These are phyloP conservation scores for Diachasma alloeum DNA, from an alignment of 1,140 invertebrate genomes.

Conservation along the genomic window DNA sequence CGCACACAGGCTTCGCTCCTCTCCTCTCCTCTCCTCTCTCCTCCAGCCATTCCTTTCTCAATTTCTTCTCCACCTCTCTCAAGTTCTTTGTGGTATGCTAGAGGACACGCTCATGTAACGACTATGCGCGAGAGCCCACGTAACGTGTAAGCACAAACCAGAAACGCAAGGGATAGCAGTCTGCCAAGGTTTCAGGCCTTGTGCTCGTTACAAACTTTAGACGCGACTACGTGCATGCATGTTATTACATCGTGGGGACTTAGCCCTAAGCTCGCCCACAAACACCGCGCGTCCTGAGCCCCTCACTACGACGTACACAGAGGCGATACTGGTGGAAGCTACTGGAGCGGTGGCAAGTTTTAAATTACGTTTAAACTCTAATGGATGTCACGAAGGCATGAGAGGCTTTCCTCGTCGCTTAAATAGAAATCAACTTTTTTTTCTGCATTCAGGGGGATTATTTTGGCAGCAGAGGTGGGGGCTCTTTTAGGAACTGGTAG, in stretches of 20 bases:
- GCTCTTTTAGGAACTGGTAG: too few species aligned
- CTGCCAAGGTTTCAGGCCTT: constrained; percentile 16
- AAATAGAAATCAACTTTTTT: constrained; percentile 5
- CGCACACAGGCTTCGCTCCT: not conserved
- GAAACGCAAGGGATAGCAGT: constrained; percentile 22
- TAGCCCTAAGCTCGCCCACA: constrained; percentile 43
- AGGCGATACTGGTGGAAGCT: not conserved
- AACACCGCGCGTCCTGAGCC: constrained; percentile 35
- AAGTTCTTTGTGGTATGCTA: not conserved
- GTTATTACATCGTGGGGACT: constrained; percentile 47
- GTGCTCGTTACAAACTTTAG: constrained; percentile 47
- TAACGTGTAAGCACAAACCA: constrained; percentile 7
- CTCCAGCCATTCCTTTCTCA: not conserved
- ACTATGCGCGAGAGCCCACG: not conserved
- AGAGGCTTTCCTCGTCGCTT: not conserved
- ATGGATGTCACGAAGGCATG: constrained; percentile 8
- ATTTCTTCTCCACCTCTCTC: not conserved
- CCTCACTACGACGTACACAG: constrained; percentile 16
- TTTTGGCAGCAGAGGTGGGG: too few species aligned
- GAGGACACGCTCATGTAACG: constrained; percentile 2
- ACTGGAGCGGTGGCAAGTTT: constrained; percentile 32
- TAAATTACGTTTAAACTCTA: constrained; percentile 39
- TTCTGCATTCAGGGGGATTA: not conserved
- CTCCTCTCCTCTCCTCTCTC: too few species aligned
- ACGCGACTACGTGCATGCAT: constrained; percentile 39